These are phyloP conservation scores for Mesocricetus auratus DNA, from an alignment of 2,113 vertebrate genomes.

Conservation along the genomic window DNA sequence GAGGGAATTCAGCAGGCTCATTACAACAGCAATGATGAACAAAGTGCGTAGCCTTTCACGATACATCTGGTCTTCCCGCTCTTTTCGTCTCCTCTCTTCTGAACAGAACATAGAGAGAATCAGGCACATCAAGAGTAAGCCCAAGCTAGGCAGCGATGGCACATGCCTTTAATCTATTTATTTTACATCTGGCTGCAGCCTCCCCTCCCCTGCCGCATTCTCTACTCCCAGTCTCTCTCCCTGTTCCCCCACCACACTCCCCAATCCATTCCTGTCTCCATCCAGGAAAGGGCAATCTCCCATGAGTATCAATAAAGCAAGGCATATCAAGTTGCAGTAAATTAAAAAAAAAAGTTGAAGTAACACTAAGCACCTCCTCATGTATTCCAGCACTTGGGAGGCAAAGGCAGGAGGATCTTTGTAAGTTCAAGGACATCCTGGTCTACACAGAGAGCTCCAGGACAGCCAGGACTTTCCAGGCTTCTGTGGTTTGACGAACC, in stretches of 20 bases:
- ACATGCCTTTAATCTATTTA: background rate
- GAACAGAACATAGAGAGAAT: background rate
- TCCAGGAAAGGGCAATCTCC: no score
- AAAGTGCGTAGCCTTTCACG: constrained; percentile 92
- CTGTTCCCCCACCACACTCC: background rate
- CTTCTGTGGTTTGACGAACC: no score
- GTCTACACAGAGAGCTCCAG: background rate
- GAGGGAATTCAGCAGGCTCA: constrained; percentile 90
- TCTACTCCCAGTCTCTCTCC: no score
- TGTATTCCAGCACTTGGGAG: background rate
- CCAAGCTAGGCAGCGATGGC: background rate
- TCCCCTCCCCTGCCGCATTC: no score
- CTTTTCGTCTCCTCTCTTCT: constrained; percentile 94
- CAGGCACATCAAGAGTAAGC: background rate
- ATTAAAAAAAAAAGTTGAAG: no score
- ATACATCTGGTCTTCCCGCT: constrained; percentile 93
- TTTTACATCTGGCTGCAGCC: background rate
- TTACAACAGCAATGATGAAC: constrained; percentile 90
- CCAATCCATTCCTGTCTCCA: no score
- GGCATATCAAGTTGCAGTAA: no score
- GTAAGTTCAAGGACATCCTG: background rate
- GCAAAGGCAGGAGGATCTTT: background rate
- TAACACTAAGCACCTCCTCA: no score
- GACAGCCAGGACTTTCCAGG: background rate
- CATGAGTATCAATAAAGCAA: no score